phyloP scores from a whole-genome alignment of 2,888 invertebrate genomes.

The Pristionchus japonicus region DNA sequence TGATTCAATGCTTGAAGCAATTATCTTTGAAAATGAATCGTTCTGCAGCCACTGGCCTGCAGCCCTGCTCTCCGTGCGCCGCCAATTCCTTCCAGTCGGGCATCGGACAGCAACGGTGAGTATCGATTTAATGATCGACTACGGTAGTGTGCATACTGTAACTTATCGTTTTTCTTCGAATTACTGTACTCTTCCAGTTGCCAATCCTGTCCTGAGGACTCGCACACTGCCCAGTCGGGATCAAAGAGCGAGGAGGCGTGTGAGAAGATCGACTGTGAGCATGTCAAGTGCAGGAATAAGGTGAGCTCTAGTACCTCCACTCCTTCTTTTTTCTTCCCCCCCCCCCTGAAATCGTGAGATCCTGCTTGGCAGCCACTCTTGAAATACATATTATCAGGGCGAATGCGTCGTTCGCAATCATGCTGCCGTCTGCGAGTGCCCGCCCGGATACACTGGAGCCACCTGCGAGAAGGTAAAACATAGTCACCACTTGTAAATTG shows the following conservation, averaged over 20 bases:
- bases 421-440: constrained; percentile 83
- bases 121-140: neutral
- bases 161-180: neutral
- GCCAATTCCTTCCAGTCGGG: constrained; percentile 90
- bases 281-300: constrained; percentile 45
- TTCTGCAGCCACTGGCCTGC: constrained; percentile 81
- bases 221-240: constrained; percentile 66
- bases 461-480: constrained; percentile 87
- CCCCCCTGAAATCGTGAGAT: too few species aligned
- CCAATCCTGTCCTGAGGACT: constrained; percentile 51
- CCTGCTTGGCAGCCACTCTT: too few species aligned
- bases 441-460: constrained; percentile 88
- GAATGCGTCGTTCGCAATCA: constrained; percentile 68
- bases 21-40: too few species aligned
- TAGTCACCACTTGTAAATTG: neutral
- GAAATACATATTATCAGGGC: constrained; percentile 46
- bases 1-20: too few species aligned
- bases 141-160: neutral
- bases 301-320: neutral
- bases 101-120: constrained; percentile 85
- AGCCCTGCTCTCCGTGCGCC: constrained; percentile 93
- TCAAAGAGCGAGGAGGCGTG: constrained; percentile 57
- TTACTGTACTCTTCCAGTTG: neutral
- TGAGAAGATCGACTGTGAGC: constrained; percentile 43
- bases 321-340: too few species aligned